phyloP scores from a whole-genome alignment of 2,888 invertebrate species.

The Sminthurides aquaticus region DNA sequence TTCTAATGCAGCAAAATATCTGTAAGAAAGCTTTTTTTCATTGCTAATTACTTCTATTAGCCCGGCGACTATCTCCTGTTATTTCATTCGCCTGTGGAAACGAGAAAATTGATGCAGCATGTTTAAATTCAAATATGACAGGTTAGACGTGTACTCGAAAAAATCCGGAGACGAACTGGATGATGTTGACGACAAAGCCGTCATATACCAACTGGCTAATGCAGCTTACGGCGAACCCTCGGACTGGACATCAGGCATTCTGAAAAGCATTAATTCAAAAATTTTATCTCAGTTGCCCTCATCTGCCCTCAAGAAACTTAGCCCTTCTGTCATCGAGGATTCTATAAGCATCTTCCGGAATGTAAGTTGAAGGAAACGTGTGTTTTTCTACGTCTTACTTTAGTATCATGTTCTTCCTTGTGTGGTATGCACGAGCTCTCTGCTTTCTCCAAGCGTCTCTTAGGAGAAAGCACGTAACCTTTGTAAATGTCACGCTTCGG shows the following conservation, averaged over 20 bases:
- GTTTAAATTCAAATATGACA: neutral
- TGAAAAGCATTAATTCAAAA: slow-evolving; percentile 11
- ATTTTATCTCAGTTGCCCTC: slow-evolving; percentile 28
- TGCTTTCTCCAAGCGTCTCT: too few relatives aligned
- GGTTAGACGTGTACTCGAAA: slow-evolving; percentile 23
- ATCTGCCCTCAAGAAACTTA: slow-evolving; percentile 26
- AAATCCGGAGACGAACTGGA: slow-evolving; percentile 23
- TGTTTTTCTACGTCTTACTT: neutral
- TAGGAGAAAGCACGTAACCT: too few relatives aligned
- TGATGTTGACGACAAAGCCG: slow-evolving; percentile 40
- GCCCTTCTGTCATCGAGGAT: slow-evolving; percentile 23
- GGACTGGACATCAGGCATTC: slow-evolving; percentile 24
- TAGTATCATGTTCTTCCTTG: neutral
- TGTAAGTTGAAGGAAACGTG: slow-evolving; percentile 10
- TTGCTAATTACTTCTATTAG: neutral
- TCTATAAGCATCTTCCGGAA: slow-evolving; percentile 26
- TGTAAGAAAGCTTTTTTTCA: slow-evolving; percentile 28
- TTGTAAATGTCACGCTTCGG: too few relatives aligned
- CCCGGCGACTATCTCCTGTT: neutral
- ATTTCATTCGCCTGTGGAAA: neutral
- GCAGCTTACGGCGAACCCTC: slow-evolving; percentile 32
- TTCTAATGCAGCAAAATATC: slow-evolving; percentile 27
- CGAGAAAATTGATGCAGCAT: too few relatives aligned
- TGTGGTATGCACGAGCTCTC: neutral
- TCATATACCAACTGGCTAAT: slow-evolving; percentile 33